Evolutionary conservation across 1,140 invertebrate species (phyloP), one percentile per base, ranked within the genome.

Genomic region (Homarus americanus): DNA sequence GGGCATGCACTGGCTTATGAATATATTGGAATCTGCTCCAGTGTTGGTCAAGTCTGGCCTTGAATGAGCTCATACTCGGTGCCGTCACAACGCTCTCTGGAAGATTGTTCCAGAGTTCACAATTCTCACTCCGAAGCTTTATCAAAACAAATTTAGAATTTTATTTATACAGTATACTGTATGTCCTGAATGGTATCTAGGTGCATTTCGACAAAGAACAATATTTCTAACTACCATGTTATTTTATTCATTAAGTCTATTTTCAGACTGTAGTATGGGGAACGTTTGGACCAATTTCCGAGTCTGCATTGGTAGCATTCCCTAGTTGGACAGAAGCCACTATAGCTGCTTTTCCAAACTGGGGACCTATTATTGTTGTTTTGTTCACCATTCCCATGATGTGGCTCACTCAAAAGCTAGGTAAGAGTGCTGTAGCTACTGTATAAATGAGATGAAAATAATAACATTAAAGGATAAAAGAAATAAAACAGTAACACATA

Each of bases 221-320:
- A 58, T 58, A 58, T 58, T 58, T 58, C 53, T 58, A 20, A 58
- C 3, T 75, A 32, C 72, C 9, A n/a, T 36, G 15, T 38, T 34
- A 28, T 15, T 75, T 38, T 40, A 24, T 40, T 24, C 38, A 36
- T 75, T 38, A 75, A 38, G 72, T 75, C 1, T 49, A 15, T 28
- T 88, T 88, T 69, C 89, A 92, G 92, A 91, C 82, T 28, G 72
- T 84, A 20, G 92, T 95, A 15, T 95, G 95, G 95, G 95, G 95
- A 89, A 95, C 95, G 15, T 95, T 95, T 94, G 94, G 94, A 44
- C 95, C 95, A 0, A 95, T 95, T 63, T 93, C 94, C 0, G 93
- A 93, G 40, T 94, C 95, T 15, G 94, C 93, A 20, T 91, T 95
- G 36, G 93, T 93, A 63, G 95, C 94, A 1, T 95, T 95, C 93